These are phyloP conservation scores for Sebastiscus tertius DNA, from an alignment of 2,797 vertebrate species.

Conservation along the genomic window DNA sequence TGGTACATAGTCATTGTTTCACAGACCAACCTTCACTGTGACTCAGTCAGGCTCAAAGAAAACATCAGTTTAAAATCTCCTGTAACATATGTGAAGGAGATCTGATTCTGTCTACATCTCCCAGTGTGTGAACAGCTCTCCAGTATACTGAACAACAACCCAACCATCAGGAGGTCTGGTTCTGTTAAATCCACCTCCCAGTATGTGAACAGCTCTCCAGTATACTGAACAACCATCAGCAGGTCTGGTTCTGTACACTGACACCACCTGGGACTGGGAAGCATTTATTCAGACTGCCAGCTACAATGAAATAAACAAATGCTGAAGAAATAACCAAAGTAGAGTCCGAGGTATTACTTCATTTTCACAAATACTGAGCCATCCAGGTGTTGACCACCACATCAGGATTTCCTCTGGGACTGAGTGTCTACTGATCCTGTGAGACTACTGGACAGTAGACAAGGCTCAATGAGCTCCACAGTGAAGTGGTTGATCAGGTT, in stretches of 20 bases:
- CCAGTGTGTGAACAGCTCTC: background rate
- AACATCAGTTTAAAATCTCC: background rate
- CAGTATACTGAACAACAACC: background rate
- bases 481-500: background rate
- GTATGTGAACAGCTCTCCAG: too few species aligned
- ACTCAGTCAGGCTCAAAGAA: background rate
- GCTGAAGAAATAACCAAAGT: background rate
- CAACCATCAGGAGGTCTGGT: too few species aligned
- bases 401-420: background rate
- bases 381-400: background rate
- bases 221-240: background rate
- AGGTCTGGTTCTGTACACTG: background rate
- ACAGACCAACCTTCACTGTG: background rate
- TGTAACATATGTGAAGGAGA: background rate
- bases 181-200: too few species aligned
- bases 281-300: background rate
- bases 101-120: background rate
- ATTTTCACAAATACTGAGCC: background rate
- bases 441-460: background rate
- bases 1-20: background rate
- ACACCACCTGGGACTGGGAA: background rate
- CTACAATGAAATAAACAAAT: background rate
- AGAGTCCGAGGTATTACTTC: background rate
- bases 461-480: background rate
- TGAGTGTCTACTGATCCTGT: background rate